Evolutionary conservation across 1,140 invertebrate species (phyloP), one percentile per base, ranked within the genome.

Genomic region (Leucophenga varia): DNA sequence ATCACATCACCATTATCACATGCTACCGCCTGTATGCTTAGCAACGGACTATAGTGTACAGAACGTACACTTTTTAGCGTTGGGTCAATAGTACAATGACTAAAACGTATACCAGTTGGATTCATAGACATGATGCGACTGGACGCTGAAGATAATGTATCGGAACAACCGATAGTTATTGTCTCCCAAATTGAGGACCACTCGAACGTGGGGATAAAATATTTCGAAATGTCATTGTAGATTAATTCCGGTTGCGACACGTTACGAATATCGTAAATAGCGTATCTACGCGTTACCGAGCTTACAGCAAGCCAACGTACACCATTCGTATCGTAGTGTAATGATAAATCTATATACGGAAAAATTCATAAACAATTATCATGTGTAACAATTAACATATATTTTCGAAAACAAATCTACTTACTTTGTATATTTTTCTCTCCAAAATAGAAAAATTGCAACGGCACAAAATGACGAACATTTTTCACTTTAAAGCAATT

Each of bases 121-220:
- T 47, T 67, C 0, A 67, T 9, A 8, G 47, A 20, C 3, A 31
- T 20, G 2, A 35, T 22, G 19, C 31, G 12, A 18, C 25, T 25
- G 55, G 36, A 12, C 55, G 12, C 14, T 70, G 47, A 3, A 47
- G 44, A 25, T 36, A 56, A 45, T 2, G 54, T 9, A 30, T 57
- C 56, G 31, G 44, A 36, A 22, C 41, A 47, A 22, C 60, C 57
- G 10, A 55, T 13, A 0, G 45, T 35, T 0, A 72, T 4, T 0
- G 57, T 19, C 16, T 68, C 65, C 57, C 70, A 70, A n/a, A 70
- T 18, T 2, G 58, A 49, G 9, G 65, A 51, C 70, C 70, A 73
- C 6, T 22, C 47, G 17, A 7, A 49, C 4, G 16, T 41, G 17
- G 18, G 46, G 12, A 49, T 39, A 48, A 64, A 34, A 43, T 59